Conservation (phyloP, 1,140 invertebrate genomes). For the Dermatophagoides farinae region DNA sequence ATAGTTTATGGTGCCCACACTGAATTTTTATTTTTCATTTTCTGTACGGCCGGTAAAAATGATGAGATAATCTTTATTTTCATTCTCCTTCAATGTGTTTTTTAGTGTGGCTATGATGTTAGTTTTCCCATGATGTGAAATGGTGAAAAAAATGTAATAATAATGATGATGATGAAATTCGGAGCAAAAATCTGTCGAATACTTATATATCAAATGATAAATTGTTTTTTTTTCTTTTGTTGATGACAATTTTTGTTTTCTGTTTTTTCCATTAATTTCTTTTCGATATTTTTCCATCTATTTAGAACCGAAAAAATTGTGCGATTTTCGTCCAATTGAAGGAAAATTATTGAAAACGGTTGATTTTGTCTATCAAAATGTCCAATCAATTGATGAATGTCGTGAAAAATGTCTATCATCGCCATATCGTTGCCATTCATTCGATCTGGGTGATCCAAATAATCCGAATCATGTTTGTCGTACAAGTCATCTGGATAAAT, state of each 20-base stretch:
- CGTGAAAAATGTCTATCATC: conserved; percentile 67
- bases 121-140: neutral
- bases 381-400: conserved; percentile 55
- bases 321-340: conserved; percentile 69
- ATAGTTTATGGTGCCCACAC: too few species aligned
- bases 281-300: neutral
- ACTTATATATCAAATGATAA: neutral
- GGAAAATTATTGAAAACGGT: conserved; percentile 78
- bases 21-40: too few species aligned
- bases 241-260: too few species aligned
- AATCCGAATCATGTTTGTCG: conserved; percentile 57
- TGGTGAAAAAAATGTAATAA: neutral
- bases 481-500: conserved; percentile 66
- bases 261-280: neutral
- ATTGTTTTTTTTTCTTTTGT: neutral
- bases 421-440: conserved; percentile 64
- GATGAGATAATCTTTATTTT: too few species aligned
- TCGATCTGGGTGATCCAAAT: conserved; percentile 75
- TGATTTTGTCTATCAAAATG: conserved; percentile 65
- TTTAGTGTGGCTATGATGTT: neutral
- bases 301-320: conserved; percentile 31
- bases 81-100: too few species aligned
- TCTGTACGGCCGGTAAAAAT: too few species aligned
- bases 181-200: neutral
- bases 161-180: neutral